phyloP scores from a whole-genome alignment of 64 coral and sea anemone genomes.

The Pocillopora verrucosa region DNA sequence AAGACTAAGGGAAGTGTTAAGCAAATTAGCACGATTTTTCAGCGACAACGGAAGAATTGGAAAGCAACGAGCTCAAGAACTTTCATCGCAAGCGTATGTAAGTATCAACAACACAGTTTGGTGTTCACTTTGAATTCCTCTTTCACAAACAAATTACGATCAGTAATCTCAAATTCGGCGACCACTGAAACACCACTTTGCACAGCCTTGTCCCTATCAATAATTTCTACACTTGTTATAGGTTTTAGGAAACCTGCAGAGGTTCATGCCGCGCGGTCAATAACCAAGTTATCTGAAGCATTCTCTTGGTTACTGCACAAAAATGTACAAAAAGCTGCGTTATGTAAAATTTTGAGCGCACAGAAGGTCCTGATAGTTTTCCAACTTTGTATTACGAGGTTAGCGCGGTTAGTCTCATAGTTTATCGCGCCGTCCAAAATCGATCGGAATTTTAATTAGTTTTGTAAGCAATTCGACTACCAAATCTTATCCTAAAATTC shows the following conservation, averaged over 20 bases:
- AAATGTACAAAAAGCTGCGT: neutral
- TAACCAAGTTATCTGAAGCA: neutral
- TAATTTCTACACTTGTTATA: too few relatives aligned
- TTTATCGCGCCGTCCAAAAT: neutral
- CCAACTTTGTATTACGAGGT: too few relatives aligned
- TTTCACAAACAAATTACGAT: neutral
- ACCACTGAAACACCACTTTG: neutral
- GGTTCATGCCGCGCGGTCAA: neutral
- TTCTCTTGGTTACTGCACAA: neutral
- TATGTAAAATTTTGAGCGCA: too few relatives aligned
- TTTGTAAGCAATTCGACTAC: neutral
- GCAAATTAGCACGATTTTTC: neutral
- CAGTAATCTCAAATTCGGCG: neutral
- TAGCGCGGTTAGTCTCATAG: too few relatives aligned
- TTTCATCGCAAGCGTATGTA: neutral
- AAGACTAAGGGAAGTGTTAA: neutral
- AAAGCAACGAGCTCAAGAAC: too few relatives aligned
- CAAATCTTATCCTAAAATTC: neutral
- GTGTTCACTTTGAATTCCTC: neutral
- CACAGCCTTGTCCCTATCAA: too few relatives aligned
- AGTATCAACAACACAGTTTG: neutral
- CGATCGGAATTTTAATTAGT: neutral
- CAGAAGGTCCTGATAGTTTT: too few relatives aligned
- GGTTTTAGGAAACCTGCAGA: too few relatives aligned
- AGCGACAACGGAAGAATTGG: neutral